A percentile compares a stretch with the other conserved stretches of the same genome.
These are phyloP conservation scores for Drosophila planitibia DNA, from an alignment of 2,888 invertebrate genomes.

Conservation along the genomic window DNA sequence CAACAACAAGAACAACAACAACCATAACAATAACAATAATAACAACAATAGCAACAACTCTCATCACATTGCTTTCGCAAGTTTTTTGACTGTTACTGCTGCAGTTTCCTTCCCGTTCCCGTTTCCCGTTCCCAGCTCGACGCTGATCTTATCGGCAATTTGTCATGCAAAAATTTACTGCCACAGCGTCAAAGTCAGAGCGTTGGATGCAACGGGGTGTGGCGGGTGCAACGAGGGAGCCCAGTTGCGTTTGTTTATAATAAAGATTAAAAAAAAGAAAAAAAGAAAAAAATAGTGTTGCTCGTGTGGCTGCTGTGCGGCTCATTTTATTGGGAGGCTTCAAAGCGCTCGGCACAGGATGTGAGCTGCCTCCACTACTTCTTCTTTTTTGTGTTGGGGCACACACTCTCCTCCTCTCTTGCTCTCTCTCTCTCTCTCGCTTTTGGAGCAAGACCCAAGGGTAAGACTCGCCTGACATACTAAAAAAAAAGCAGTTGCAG, in stretches of 20 bases:
- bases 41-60: constrained; percentile 20
- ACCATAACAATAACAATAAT: neutral
- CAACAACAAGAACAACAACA: constrained; percentile 16
- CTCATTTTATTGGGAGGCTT: constrained; percentile 65
- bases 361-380: constrained; percentile 41
- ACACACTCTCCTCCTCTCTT: constrained; percentile 3
- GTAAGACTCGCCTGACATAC: constrained; percentile 60
- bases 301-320: constrained; percentile 52
- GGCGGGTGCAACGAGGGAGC: neutral
- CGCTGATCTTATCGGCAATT: constrained; percentile 81
- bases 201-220: constrained; percentile 3
- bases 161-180: constrained; percentile 81
- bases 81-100: constrained; percentile 26
- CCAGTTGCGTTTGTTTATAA: constrained; percentile 68
- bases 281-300: constrained; percentile 34
- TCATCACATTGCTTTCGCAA: constrained; percentile 35
- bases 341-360: constrained; percentile 69
- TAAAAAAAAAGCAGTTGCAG: constrained; percentile 6
- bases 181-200: constrained; percentile 40
- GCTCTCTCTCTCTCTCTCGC: neutral
- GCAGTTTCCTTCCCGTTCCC: constrained; percentile 26
- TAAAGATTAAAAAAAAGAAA: constrained; percentile 33
- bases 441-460: constrained; percentile 19
- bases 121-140: constrained; percentile 16
- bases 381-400: constrained; percentile 13